Conservation (phyloP, 35 echinoderm and acorn worm genomes). For the Lytechinus pictus region DNA sequence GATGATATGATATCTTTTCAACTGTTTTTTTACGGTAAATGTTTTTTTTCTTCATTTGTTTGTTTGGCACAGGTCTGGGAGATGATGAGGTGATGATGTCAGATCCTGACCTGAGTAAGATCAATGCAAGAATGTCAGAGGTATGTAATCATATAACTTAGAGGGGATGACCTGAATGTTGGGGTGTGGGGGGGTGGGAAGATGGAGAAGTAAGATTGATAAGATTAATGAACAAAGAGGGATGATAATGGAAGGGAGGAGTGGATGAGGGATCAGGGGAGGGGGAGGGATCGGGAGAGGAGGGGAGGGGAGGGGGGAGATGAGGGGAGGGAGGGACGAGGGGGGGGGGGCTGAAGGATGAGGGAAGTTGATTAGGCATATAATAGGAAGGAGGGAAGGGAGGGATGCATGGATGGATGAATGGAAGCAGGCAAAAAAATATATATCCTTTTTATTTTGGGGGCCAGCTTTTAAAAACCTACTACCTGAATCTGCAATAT, state of each 20-base stretch:
- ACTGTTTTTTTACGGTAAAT: not conserved
- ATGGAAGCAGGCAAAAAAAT: no score
- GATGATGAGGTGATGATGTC: conserved; percentile 32
- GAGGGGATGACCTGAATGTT: not conserved
- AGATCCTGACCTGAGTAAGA: conserved; percentile 49
- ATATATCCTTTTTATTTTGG: no score
- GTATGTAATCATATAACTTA: not conserved
- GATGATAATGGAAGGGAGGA: not conserved
- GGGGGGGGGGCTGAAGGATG: no score
- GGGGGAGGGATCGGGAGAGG: not conserved
- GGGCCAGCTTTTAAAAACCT: no score
- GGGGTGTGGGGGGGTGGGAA: not conserved
- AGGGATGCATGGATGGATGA: no score
- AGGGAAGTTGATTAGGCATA: no score
- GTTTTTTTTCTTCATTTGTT: not conserved
- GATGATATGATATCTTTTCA: not conserved
- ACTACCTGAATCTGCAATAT: no score
- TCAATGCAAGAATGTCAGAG: conserved; percentile 51
- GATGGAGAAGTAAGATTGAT: no score
- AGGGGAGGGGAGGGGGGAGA: not conserved
- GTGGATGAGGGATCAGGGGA: not conserved
- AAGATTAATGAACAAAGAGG: not conserved
- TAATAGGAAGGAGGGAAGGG: no score
- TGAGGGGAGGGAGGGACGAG: not conserved
- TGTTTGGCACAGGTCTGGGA: not conserved